Percentiles rank a stretch among this genome's conserved stretches.
Evolutionary conservation across 2,113 vertebrate species (phyloP).

Genomic region (Lamprologus tigripictilis): DNA sequence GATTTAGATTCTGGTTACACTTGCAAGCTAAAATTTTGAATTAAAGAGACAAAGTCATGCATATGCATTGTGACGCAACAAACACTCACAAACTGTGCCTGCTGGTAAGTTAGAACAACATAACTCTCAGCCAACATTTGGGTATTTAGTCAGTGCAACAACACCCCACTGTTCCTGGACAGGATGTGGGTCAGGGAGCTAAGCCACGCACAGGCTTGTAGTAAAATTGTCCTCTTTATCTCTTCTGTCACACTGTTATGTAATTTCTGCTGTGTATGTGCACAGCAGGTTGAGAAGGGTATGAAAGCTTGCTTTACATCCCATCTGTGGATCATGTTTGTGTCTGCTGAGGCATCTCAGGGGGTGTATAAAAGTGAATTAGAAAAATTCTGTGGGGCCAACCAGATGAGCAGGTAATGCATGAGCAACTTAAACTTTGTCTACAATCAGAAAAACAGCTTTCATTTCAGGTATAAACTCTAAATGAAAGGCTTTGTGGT

Average conservation of each 20-base stretch:
- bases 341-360: neutral
- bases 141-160: neutral
- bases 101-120: neutral
- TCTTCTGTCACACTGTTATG: conserved; percentile 59
- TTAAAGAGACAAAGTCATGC: neutral
- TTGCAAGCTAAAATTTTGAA: neutral
- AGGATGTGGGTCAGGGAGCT: conserved; percentile 66
- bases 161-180: conserved; percentile 7
- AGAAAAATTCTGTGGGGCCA: neutral
- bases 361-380: neutral
- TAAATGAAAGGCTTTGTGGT: neutral
- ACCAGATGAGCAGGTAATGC: neutral
- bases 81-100: neutral
- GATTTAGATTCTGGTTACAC: neutral
- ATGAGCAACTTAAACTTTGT: neutral
- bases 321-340: conserved; percentile 8
- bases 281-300: conserved; percentile 14
- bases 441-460: neutral
- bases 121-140: neutral
- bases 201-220: conserved; percentile 48
- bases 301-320: conserved; percentile 20
- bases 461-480: neutral
- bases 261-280: conserved; percentile 45
- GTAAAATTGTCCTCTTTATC: conserved; percentile 66
- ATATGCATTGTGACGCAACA: neutral